Evolutionary conservation across 2,797 vertebrate genomes (phyloP), one percentile per base, ranked within the genome.

Genomic region (Lithobates sylvaticus): DNA sequence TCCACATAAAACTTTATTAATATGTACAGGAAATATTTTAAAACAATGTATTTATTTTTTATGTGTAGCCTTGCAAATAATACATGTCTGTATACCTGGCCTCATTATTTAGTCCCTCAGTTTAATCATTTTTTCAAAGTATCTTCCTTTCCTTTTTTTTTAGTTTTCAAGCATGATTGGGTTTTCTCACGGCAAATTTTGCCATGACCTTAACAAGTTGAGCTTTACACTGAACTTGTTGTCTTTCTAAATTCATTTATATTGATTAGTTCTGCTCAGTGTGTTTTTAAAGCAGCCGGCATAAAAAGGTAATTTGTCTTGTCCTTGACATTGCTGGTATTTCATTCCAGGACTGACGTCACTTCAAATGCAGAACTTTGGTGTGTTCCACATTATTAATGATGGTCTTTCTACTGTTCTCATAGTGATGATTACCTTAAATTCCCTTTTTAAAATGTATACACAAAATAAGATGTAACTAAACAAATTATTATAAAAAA

Each of bases 241-340:
- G 84, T 88, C 86, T 90, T 91, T 50, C 84, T 91, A 88, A 91
- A 88, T 85, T 89, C 90, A 76, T 88, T 88, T 78, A 69, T 81
- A 87, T 91, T 88, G 88, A 88, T 91, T 91, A 84, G 90, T 91
- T 93, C 89, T 92, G 89, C 88, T 88, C 88, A 78, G 81, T 61
- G 50, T 58, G 10, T 84, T 89, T 90, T 92, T 90, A 92, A 92
- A 92, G 88, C 0, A 21, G 58, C 89, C 67, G 61, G 64, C 84
- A 85, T 87, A 71, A 78, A 89, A 83, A 78, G 89, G 90, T 90
- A 88, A 68, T 15, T 71, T 80, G 77, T 88, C 89, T 81, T 80
- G 44, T 50, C 39, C 29, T 34, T 36, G 32, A 21, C 16, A 36
- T 71, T 36, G 15, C 18, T 36, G 32, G 32, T 36, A 34, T 71